A percentile compares a stretch with the other conserved stretches of the same genome.
Evolutionary conservation across 2,113 vertebrate species (phyloP).

Genomic region (Hiodon alosoides): DNA sequence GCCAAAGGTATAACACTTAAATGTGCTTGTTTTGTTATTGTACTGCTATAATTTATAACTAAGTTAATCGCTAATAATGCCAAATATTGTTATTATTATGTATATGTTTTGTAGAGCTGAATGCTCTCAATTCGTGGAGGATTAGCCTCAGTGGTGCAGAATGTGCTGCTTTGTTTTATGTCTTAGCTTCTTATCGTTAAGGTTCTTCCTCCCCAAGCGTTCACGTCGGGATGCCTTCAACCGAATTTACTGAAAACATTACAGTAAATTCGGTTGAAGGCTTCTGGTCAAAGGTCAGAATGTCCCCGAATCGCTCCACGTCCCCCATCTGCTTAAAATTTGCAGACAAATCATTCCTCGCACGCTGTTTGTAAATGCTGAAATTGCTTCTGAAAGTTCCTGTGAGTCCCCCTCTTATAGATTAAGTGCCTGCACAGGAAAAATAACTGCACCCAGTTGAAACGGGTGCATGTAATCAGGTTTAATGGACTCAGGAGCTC

Average conservation of each 20-base stretch:
- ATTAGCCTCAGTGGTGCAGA: no score
- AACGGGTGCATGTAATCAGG: conserved; percentile 91
- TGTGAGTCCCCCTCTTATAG: conserved; percentile 85
- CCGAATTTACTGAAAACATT: no score
- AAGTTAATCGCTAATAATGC: no score
- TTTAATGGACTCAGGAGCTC: conserved; percentile 90
- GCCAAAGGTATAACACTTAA: no score
- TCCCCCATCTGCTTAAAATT: conserved; percentile 76
- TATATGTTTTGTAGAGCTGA: not conserved
- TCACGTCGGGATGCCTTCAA: no score
- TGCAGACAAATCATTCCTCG: conserved; percentile 72
- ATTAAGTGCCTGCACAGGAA: conserved; percentile 82
- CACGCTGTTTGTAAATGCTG: conserved; percentile 80
- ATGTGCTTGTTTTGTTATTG: no score
- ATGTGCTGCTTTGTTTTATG: no score
- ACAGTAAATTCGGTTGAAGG: no score
- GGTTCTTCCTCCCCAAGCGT: no score
- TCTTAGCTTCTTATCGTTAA: no score
- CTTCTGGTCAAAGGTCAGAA: conserved; percentile 55
- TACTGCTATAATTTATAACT: no score
- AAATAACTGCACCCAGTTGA: conserved; percentile 83
- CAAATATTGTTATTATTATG: no score
- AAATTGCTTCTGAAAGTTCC: conserved; percentile 89
- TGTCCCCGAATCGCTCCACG: conserved; percentile 39
- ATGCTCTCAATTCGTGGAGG: not conserved